Percentiles rank a stretch among this genome's conserved stretches.
These are phyloP conservation scores for Ceratoteleas bidentatus DNA, from an alignment of 1,140 invertebrate genomes.

Conservation along the genomic window DNA sequence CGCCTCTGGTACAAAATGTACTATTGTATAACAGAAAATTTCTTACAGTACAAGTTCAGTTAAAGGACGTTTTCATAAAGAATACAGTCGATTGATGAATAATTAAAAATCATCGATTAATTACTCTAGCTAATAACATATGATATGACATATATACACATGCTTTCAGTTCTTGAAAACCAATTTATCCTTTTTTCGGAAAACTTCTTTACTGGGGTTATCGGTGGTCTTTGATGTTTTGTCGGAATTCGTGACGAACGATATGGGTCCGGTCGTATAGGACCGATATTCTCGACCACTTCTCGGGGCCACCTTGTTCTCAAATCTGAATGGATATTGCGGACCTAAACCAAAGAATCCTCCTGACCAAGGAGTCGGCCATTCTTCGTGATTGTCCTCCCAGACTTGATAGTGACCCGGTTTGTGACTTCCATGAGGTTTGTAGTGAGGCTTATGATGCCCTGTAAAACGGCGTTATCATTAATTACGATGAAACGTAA, in stretches of 20 bases:
- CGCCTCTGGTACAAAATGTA: too few relatives aligned
- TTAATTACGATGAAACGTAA: too few relatives aligned
- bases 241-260: not conserved
- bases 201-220: not conserved
- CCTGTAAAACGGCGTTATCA: constrained; percentile 13
- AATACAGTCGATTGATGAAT: too few relatives aligned
- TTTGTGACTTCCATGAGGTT: constrained; percentile 25
- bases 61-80: too few relatives aligned
- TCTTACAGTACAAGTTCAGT: too few relatives aligned
- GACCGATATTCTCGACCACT: constrained; percentile 41
- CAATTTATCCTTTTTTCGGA: constrained; percentile 11
- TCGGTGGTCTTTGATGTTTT: too few relatives aligned
- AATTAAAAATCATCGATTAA: too few relatives aligned
- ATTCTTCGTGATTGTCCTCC: constrained; percentile 52
- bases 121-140: too few relatives aligned
- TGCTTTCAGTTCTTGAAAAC: constrained; percentile 37
- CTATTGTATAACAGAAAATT: too few relatives aligned
- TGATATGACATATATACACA: too few relatives aligned
- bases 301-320: constrained; percentile 50
- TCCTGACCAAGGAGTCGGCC: constrained; percentile 34
- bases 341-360: constrained; percentile 48
- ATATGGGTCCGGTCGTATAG: constrained; percentile 34
- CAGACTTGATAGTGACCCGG: constrained; percentile 46
- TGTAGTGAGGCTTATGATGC: constrained; percentile 33
- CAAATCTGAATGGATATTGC: constrained; percentile 21